These are phyloP conservation scores for Caenorhabditis becei DNA, from an alignment of 2,888 invertebrate genomes.

Conservation along the genomic window DNA sequence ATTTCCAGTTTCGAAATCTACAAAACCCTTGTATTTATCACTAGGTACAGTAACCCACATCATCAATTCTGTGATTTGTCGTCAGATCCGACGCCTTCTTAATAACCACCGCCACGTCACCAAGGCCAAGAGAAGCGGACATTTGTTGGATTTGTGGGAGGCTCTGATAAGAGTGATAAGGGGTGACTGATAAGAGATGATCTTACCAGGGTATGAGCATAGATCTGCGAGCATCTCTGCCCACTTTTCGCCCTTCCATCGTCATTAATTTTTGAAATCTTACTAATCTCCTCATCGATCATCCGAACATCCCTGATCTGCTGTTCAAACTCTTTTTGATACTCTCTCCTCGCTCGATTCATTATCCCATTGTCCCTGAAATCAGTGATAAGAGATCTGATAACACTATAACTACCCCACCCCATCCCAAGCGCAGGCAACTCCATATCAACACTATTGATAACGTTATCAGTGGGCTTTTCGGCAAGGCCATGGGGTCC, in stretches of 20 bases:
- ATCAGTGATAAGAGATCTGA: background rate
- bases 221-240: constrained; percentile 24
- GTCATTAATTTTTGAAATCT: constrained; percentile 22
- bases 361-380: constrained; percentile 45
- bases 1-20: constrained; percentile 45
- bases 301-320: constrained; percentile 47
- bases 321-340: constrained; percentile 42
- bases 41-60: background rate
- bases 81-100: constrained; percentile 41
- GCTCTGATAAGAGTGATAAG: constrained; percentile 11
- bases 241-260: constrained; percentile 24
- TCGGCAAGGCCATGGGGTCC: constrained; percentile 40
- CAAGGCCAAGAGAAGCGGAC: constrained; percentile 36
- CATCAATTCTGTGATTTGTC: background rate
- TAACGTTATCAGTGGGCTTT: background rate
- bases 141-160: constrained; percentile 56
- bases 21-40: background rate
- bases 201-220: constrained; percentile 53
- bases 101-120: constrained; percentile 29
- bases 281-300: constrained; percentile 42
- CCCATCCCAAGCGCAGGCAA: constrained; percentile 39
- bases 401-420: too few relatives aligned
- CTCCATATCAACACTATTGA: constrained; percentile 27
- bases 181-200: background rate
- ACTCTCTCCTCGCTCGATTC: constrained; percentile 38